Base-by-base conservation (phyloP, 2,113 vertebrate species). In the Ageneiosus marmoratus region DNA sequence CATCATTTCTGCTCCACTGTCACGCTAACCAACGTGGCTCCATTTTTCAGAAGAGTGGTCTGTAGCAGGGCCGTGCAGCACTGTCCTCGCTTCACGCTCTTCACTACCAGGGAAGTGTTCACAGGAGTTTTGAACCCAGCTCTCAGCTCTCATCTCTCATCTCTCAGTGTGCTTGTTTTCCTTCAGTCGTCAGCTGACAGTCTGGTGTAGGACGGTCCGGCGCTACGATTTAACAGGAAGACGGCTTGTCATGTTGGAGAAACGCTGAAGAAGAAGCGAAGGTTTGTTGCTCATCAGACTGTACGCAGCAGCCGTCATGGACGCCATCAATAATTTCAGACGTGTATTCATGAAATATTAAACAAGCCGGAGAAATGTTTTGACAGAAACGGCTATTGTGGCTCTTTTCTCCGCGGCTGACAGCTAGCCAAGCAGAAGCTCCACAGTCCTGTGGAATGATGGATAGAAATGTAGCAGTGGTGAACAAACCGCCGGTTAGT, bases 1-100 rank as follows among this genome's bases (percentile, higher is more conserved):
- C 80, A 92, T 93, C 90, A 91, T 88, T 88, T 58, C 87, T 89
- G 89, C 85, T 91, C 88, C 74, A 88, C 83, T 92, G 90, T 80
- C 89, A 85, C 24, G 84, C 86, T 53, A 83, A 84, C 82, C 81
- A 27, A 77, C 77, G 80, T 7, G 27, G n/a, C 84, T 87, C 89
- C 78, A 89, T 92, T 91, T 91, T 91, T 91, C 86, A 90, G 1
- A 12, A 3, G 16, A 34, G 2, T 32, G 2, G 13, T 29, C 1
- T 15, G 1, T 11, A 13, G 37, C 11, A 1, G 7, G 22, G 1
- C 18, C 24, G 48, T 56, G 32, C 22, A 7, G 8, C 1, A n/a
- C n/a, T n/a, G 10, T 18, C 27, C 13, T 34, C 4, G 34, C 15
- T 12, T 65, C 58, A 53, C 60, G 24, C n/a, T 22, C 12, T 16